phyloP scores from a whole-genome alignment of 2,797 vertebrate species.

The Acanthis flammea region DNA sequence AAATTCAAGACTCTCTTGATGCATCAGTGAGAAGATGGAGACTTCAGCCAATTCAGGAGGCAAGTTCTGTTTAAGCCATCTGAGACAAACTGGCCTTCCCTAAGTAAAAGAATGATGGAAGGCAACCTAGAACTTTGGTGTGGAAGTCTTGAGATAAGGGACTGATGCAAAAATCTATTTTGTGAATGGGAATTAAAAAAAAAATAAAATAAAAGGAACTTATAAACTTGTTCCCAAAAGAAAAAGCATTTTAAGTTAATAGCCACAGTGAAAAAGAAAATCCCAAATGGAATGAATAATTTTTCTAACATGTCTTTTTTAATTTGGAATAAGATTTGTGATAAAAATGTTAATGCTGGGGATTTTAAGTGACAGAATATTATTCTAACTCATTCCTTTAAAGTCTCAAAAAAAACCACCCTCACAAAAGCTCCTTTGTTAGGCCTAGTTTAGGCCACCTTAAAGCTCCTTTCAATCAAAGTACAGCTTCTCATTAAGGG shows the following conservation, averaged over 20 bases:
- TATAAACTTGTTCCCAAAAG: conserved; percentile 22
- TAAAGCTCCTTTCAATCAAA: conserved; percentile 78
- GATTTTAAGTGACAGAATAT: conserved; percentile 65
- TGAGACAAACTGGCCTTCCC: background rate
- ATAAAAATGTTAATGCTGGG: conserved; percentile 55
- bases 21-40: background rate
- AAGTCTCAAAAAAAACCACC: background rate
- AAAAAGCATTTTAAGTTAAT: conserved; percentile 52
- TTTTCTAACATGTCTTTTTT: conserved; percentile 66
- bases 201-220: background rate
- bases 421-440: conserved; percentile 65
- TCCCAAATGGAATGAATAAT: conserved; percentile 58
- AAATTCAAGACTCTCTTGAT: background rate
- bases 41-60: background rate
- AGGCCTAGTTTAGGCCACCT: conserved; percentile 73
- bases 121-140: background rate
- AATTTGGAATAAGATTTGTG: conserved; percentile 70
- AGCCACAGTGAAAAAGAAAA: conserved; percentile 45
- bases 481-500: conserved; percentile 80
- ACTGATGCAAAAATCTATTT: background rate
- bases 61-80: background rate
- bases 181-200: background rate
- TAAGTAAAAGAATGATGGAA: background rate
- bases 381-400: conserved; percentile 65
- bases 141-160: background rate